A percentile compares a stretch with the other conserved stretches of the same genome.
Evolutionary conservation across 2,113 vertebrate species (phyloP).

Genomic region (Neodon shergylaensis): DNA sequence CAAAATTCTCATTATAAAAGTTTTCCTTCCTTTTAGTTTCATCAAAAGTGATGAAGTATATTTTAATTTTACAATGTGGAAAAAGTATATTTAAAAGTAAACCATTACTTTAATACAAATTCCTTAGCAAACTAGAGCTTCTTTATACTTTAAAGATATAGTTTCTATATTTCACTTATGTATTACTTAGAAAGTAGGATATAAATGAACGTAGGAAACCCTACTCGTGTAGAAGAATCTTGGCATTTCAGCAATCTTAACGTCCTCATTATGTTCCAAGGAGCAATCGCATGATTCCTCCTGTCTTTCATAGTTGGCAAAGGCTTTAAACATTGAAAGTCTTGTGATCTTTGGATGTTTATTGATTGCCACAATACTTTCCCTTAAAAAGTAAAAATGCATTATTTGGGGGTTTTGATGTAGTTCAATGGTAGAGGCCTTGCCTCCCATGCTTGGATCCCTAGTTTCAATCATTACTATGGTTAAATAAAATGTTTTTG

Average conservation of each 20-base stretch:
- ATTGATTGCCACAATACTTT: neutral
- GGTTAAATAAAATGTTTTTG: neutral
- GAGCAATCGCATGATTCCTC: fast-evolving
- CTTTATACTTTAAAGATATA: neutral
- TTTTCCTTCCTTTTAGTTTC: neutral
- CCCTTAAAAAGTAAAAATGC: neutral
- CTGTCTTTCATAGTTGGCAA: neutral
- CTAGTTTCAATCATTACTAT: neutral
- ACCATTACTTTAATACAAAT: neutral
- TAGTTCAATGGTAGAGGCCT: neutral
- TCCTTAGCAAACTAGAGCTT: neutral
- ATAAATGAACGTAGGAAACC: neutral
- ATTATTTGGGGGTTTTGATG: neutral
- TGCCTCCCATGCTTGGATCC: neutral
- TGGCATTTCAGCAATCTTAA: neutral
- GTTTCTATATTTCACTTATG: neutral
- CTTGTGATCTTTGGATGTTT: neutral
- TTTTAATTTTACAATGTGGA: slow-evolving; percentile 41
- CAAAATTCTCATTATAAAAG: neutral
- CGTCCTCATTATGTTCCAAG: neutral
- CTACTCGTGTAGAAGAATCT: neutral
- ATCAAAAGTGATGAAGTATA: neutral
- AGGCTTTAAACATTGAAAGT: neutral
- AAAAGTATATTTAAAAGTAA: neutral
- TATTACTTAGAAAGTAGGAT: neutral